Evolutionary conservation across 2,797 vertebrate species (phyloP), one percentile per base, ranked within the genome.

Genomic region (Lophotriccus pileatus): DNA sequence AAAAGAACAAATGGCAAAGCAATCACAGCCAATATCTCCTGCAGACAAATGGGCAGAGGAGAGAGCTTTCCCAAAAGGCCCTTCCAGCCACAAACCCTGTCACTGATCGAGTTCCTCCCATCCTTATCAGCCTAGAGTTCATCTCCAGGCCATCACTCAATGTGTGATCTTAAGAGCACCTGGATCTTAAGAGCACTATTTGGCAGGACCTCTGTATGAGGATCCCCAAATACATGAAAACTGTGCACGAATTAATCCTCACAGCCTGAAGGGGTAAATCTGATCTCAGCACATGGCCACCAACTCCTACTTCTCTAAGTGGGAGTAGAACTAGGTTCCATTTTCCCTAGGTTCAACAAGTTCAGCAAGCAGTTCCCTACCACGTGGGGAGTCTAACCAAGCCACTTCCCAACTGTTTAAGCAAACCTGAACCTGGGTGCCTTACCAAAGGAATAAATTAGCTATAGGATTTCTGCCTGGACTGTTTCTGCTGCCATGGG

Each of bases 321-420:
- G 5, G 76, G 36, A 73, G 21, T 28, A 37, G 69, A 36, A 50
- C 30, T 1, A 1, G 44, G 69, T 23, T 34, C 9, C 39, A 20
- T 72, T 44, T 58, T 46, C 68, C 2, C 12, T 10, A 50, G 14
- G 49, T 10, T 19, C 46, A 53, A 41, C 3, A 15, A 76, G 39
- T 3, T 28, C 75, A 93, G 37, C 24, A 88, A 73, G 27, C 59
- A 85, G 76, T 27, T 43, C 52, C 46, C 50, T 62, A 66, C 46
- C 52, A 34, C 0, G 5, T 0, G 0, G 10, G 10, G 30, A 50
- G 12, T 37, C 21, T 21, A 32, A 64, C 19, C 60, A 44, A 68
- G 44, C 46, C 67, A 46, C 41, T 49, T 63, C 30, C 28, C 27
- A 69, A 36, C 53, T 19, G n/a, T 9, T 25, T 30, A 73, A 93